Evolutionary conservation across 1,140 invertebrate genomes (phyloP).

Genomic region (Acyrthosiphon pisum): DNA sequence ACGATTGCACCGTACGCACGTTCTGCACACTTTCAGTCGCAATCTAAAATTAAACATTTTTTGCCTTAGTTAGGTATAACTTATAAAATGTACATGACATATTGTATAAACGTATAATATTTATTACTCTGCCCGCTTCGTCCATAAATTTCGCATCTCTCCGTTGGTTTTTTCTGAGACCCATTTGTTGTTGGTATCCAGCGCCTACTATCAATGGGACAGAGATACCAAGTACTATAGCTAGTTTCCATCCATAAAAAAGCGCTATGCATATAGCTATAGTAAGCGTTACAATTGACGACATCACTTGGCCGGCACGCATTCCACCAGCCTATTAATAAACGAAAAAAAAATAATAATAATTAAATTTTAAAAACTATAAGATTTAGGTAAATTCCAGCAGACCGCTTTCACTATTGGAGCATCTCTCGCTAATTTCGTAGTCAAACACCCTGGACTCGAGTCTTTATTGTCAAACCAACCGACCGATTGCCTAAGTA

Average conservation of each 20-base stretch:
- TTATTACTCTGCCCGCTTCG: slow-evolving; percentile 65
- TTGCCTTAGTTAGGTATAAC: neutral
- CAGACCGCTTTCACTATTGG: slow-evolving; percentile 77
- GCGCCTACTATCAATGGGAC: slow-evolving; percentile 72
- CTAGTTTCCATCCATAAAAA: slow-evolving; percentile 76
- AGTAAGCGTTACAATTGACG: slow-evolving; percentile 71
- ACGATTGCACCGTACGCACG: slow-evolving; percentile 77
- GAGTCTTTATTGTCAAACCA: slow-evolving; percentile 79
- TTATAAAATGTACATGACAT: neutral
- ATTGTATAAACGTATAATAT: neutral
- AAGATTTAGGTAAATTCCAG: neutral
- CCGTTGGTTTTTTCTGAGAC: slow-evolving; percentile 66
- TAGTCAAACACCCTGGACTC: slow-evolving; percentile 73
- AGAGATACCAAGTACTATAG: slow-evolving; percentile 72
- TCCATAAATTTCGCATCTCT: slow-evolving; percentile 65
- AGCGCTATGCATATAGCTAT: slow-evolving; percentile 71
- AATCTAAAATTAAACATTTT: slow-evolving; percentile 65
- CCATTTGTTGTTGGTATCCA: slow-evolving; percentile 71
- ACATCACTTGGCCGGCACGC: slow-evolving; percentile 73
- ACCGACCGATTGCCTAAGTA: slow-evolving; percentile 75
- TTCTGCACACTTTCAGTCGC: slow-evolving; percentile 81
- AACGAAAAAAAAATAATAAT: neutral
- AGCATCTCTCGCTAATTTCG: slow-evolving; percentile 76
- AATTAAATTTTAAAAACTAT: neutral
- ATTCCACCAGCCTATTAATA: slow-evolving; percentile 75